Conservation (phyloP, 2,888 invertebrate species). For the Orchesellides sinensis region DNA sequence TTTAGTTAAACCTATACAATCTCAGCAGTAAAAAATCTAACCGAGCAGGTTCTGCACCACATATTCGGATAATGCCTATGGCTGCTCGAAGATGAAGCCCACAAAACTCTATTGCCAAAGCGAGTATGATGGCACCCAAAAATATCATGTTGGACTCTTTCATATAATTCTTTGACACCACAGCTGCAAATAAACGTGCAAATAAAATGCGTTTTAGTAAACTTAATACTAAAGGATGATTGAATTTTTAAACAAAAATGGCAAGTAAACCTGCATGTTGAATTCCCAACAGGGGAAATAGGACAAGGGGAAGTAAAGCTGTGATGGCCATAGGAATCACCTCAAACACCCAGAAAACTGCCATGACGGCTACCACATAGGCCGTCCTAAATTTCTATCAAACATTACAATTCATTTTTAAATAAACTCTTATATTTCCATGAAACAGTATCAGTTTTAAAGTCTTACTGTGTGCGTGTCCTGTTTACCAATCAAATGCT, state of each 20-base stretch:
- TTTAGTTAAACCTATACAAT: neutral
- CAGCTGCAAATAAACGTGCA: slow-evolving; percentile 22
- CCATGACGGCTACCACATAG: slow-evolving; percentile 86
- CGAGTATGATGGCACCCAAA: slow-evolving; percentile 78
- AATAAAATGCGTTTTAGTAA: no score
- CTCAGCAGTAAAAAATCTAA: neutral
- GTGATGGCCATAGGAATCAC: slow-evolving; percentile 89
- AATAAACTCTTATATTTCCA: neutral
- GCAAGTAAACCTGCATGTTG: slow-evolving; percentile 78
- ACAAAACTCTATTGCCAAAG: slow-evolving; percentile 78
- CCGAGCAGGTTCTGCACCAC: slow-evolving; percentile 36
- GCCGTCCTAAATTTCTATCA: slow-evolving; percentile 42
- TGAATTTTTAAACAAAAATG: slow-evolving; percentile 10
- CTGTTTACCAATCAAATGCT: no score
- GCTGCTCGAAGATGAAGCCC: slow-evolving; percentile 76
- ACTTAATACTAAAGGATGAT: no score
- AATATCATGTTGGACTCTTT: slow-evolving; percentile 75
- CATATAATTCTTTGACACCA: slow-evolving; percentile 60
- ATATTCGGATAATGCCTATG: slow-evolving; percentile 29
- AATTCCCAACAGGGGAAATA: slow-evolving; percentile 90
- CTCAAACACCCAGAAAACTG: slow-evolving; percentile 89
- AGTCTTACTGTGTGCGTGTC: slow-evolving; percentile 33
- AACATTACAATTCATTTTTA: neutral
- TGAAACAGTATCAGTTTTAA: neutral
- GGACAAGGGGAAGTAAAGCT: slow-evolving; percentile 87